Evolutionary conservation across 2,113 vertebrate genomes (phyloP), one percentile per base, ranked within the genome.

Genomic region (Microtus pennsylvanicus): DNA sequence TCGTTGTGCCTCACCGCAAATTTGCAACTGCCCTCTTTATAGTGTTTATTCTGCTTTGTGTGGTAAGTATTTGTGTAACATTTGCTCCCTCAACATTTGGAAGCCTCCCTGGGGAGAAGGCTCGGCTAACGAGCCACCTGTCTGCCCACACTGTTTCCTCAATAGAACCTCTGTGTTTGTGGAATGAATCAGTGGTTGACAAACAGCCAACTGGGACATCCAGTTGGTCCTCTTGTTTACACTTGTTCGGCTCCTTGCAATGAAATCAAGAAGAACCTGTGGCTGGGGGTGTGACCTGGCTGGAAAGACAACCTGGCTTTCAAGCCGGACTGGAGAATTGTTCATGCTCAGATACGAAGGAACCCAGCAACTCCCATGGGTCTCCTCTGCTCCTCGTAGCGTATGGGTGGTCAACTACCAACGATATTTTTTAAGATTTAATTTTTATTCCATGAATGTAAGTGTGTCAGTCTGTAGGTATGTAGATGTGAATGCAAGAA

Each of bases 191-290:
- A 69, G 58, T 42, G 85, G 85, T 5, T 95, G 93, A 93, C 76
- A 72, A 28, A 52, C 69, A 63, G 95, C 93, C 96, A 92, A 63
- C 75, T 94, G 81, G 95, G 90, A 65, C 94, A 88, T 96, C 72
- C 58, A 30, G 69, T 28, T 38, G 52, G 61, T 70, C 63, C 74
- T 12, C 42, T 3, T 92, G 91, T 93, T 95, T 58, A 91, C 80
- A 30, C 58, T 38, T 14, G 77, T 42, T 81, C 80, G 42, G 96
- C 75, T 67, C 83, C 58, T n/a, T 45, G 55, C 24, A 7, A 28
- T 0, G n/a, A 45, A 13, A 91, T 72, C 70, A 47, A 69, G 85
- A 50, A 74, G 89, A 67, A 65, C 58, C 58, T 85, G 70, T 22
- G 61, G 45, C 35, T 10, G 26, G 65, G 80, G n/a, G 3, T n/a